Evolutionary conservation across 2,113 vertebrate species (phyloP), one percentile per base, ranked within the genome.

Genomic region (Murina feae): DNA sequence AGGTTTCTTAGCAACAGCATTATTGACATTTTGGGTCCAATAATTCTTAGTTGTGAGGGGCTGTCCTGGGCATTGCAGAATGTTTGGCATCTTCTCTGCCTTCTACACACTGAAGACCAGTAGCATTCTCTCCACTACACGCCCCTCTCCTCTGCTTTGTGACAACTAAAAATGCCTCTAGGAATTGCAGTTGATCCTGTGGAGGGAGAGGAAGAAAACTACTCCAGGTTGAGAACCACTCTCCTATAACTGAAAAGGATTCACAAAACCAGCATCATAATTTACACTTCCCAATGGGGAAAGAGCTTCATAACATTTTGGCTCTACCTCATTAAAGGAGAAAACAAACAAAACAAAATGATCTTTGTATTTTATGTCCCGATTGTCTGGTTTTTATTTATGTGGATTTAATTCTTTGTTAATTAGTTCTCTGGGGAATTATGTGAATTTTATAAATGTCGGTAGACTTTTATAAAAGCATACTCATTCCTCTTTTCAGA

Each of bases 371-470:
- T 93, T 90, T 63, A 74, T 87, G 51, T 65, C 35, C 44, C 25
- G 47, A 28, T 18, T 44, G 32, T 28, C 65, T 84, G 25, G 69
- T 63, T 81, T 75, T 86, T 83, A 78, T 83, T 84, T 85, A 72
- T 21, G 1, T 81, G 39, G 4, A 66, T 53, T 75, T 49, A 37
- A 53, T 9, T 80, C 6, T 76, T 95, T 80, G 9, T 80, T 90
- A 53, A 88, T 83, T 42, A 66, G 0, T 75, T 18, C 35, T 86
- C 13, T 86, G 63, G 53, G 16, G n/a, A 79, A 23, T 71, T 63
- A 78, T 89, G 68, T 25, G 30, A 86, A 86, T 86, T 94, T 92
- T 81, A 66, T 91, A 65, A 74, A 51, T 84, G 51, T 86, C 69
- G 55, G 12, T 53, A 90, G 47, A 66, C 25, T 55, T 86, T 91